Evolutionary conservation across 2,888 invertebrate genomes (phyloP), one percentile per base, ranked within the genome.

Genomic region (Ophion slaviceki): DNA sequence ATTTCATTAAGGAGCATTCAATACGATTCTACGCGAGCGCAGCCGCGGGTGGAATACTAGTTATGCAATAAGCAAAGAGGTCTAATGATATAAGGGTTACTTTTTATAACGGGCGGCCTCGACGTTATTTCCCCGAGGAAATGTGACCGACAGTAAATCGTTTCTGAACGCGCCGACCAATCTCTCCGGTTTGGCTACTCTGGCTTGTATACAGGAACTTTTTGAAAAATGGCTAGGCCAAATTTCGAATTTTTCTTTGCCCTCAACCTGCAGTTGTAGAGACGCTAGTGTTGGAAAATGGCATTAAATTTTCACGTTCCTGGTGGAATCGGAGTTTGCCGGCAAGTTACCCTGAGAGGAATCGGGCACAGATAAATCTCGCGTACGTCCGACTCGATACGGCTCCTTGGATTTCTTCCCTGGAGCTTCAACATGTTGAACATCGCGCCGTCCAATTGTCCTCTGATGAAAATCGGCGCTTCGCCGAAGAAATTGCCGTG

Each of bases 391-490:
- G 90, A 80, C 0, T 88, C 87, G n/a, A 94, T 93, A 1, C 78
- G 85, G 3, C 92, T 90, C 20, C 57, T 76, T 2, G 89, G 88
- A 85, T 92, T 90, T 10, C 76, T 74, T 28, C 93, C 94, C 2
- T 82, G 71, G 3, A 94, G 79, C 62, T 84, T 88, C 40, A 94
- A 80, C 87, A 90, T 91, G 87, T 94, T 94, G 78, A 93, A 94
- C 17, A 92, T 86, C 28, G 80, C 80, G 2, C 89, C 90, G 10
- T 92, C 88, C 17, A 88, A 86, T 83, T 92, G 90, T n/a, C 90
- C 88, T 59, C 87, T 87, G 0, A 94, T 85, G 61, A 92, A 93
- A 84, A 94, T 92, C 4, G 94, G 93, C 2, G 92, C 85, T 77
- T 92, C 89, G 20, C 88, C 80, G 1, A 66, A 74, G 61, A 89